Evolutionary conservation across 2,888 invertebrate species (phyloP).

Genomic region (Tortricodes alternella): DNA sequence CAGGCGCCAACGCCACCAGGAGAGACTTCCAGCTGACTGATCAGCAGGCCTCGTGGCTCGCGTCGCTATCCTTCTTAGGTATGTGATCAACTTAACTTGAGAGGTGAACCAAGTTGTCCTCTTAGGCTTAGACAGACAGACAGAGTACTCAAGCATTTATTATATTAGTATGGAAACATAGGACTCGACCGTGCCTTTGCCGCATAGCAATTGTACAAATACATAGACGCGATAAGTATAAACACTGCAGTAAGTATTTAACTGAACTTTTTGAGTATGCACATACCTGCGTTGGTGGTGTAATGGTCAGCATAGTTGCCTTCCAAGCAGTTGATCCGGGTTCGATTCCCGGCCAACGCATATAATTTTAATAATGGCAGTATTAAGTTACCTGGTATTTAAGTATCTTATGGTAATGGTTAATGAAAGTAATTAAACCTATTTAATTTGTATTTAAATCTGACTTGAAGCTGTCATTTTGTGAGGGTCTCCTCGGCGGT

Average conservation of each 20-base stretch:
- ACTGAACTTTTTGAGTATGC: background rate
- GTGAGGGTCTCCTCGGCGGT: conserved; percentile 43
- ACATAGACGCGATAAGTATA: no score
- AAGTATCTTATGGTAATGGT: no score
- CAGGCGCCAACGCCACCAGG: conserved; percentile 71
- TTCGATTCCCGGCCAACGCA: conserved; percentile 48
- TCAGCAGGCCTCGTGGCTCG: conserved; percentile 89
- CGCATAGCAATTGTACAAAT: no score
- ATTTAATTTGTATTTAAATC: background rate
- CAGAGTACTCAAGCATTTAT: no score
- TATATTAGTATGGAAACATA: no score
- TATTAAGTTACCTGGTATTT: background rate
- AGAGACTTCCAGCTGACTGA: conserved; percentile 83
- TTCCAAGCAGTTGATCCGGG: conserved; percentile 50
- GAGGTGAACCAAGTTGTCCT: no score
- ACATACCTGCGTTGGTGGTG: conserved; percentile 22
- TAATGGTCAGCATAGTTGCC: conserved; percentile 36
- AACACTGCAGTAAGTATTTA: no score
- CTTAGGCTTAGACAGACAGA: no score
- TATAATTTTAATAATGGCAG: background rate
- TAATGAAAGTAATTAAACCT: background rate
- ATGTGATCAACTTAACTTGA: conserved; percentile 33
- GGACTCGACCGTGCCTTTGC: no score
- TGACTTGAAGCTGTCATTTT: no score
- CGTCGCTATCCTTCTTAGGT: conserved; percentile 87